Base-by-base conservation (phyloP, 2,797 vertebrate genomes). In the Moxostoma hubbsi region DNA sequence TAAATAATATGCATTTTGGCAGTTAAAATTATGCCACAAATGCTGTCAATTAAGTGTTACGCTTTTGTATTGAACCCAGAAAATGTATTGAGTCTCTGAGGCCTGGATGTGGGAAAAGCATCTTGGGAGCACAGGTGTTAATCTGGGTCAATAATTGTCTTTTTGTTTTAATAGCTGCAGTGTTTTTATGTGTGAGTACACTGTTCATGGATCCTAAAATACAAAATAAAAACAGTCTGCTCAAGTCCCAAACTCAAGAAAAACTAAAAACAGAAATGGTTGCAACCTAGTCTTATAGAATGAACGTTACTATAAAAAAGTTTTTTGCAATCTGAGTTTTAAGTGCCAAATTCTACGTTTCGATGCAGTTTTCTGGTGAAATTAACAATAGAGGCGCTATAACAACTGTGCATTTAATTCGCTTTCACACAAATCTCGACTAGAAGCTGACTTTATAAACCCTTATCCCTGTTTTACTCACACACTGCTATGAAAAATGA, bases 401-500 rank as follows among this genome's bases (percentile, higher is more conserved):
- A 24, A 24, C 24, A 24, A 24, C 24, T 24, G 24, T 24, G 24
- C 24, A 24, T 24, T 24, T 24, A 2, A 24, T 24, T 24, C 24
- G 1, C 24, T 24, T 24, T 24, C 24, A 24, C 24, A 2, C 24
- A 24, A 24, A 24, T 24, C 24, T 24, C 24, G 24, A 24, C 24
- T 24, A 24, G 2, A 1, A 2, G 24, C 24, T 24, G 24, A 24
- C 24, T 24, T 24, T 24, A 24, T 9, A 68, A 5, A 61, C 5
- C 2, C 1, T 12, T 1, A 1, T 59, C 24, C 1, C 24, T 24
- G 24, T 24, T 2, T 24, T 24, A 24, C 24, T 24, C 2, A 24
- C 24, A 24, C 24, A 24, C 24, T 24, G 24, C 24, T 24, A 24
- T 59, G 97, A 96, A 0, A 46, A 9, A 24, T 3, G 24, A 24